phyloP scores from a whole-genome alignment of 2,797 vertebrate genomes.

The Perodicticus potto region DNA sequence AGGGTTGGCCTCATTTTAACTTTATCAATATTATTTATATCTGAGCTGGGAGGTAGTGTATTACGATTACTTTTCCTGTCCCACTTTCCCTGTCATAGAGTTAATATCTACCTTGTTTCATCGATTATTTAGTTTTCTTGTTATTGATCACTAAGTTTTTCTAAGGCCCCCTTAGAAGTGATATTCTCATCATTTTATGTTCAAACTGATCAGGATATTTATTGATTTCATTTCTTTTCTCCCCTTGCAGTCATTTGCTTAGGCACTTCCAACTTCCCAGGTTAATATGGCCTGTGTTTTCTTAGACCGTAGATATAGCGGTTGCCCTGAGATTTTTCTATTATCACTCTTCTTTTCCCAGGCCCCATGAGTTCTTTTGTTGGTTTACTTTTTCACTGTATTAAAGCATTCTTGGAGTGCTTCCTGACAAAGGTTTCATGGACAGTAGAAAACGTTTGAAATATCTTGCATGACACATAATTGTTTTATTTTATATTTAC shows the following conservation, averaged over 20 bases:
- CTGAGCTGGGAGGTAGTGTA: neutral
- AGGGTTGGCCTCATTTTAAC: neutral
- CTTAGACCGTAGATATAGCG: too few relatives aligned
- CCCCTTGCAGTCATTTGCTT: neutral
- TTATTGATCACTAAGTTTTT: neutral
- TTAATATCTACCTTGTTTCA: neutral
- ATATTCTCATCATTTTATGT: neutral
- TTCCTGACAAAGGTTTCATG: neutral
- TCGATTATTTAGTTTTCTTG: constrained; percentile 4
- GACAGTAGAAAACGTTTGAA: neutral
- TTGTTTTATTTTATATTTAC: neutral
- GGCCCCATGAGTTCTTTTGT: neutral
- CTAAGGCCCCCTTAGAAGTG: neutral
- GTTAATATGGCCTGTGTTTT: neutral
- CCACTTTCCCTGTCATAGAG: neutral
- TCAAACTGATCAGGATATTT: neutral
- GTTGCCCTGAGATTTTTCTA: neutral
- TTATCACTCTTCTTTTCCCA: neutral
- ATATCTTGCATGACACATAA: neutral
- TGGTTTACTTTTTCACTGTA: neutral
- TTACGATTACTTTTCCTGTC: neutral
- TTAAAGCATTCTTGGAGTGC: neutral
- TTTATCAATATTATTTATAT: neutral
- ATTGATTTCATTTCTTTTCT: neutral
- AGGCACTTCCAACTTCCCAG: neutral